Evolutionary conservation across 2,113 vertebrate species (phyloP), one percentile per base, ranked within the genome.

Genomic region (Sigmodon hispidus): DNA sequence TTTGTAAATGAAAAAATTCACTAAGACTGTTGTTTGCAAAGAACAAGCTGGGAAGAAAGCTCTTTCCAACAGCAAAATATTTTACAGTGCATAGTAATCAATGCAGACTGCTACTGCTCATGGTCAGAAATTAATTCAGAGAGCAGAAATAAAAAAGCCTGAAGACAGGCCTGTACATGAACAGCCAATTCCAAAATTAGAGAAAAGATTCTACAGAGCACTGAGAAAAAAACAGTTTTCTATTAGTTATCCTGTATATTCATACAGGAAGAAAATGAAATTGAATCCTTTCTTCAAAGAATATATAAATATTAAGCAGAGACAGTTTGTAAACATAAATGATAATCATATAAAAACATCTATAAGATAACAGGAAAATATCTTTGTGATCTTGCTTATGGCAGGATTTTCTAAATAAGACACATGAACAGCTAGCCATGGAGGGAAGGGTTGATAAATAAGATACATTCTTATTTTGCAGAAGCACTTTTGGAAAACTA

Each of bases 1-100:
- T 70, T 70, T 91, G 52, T 59, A 92, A 63, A 91, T 77, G 45
- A 48, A 13, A 67, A 72, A 22, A 59, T 34, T 75, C 36, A 16
- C 87, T 83, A 67, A 90, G 24, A 75, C 43, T 55, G 70, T 83
- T 55, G 70, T 83, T 73, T 87, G 50, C 36, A 24, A 92, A 90
- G 34, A 85, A 91, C 15, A 86, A n/a, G 59, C 83, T 80, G 19
- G 73, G 3, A 16, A n/a, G 43, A 21, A 24, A 22, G 1, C 34
- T 88, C 17, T 92, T 24, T 86, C 72, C 93, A 52, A 89, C 57
- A 91, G 21, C 5, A 29, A 87, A 91, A 91, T 85, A 90, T n/a
- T 92, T 92, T 84, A 69, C 29, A 94, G 75, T 40, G 10, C 15
- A 0, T 55, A 55, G 7, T 69, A 36, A 67, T 91, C 57, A 79